A percentile compares a stretch with the other conserved stretches of the same genome.
phyloP scores from a whole-genome alignment of 2,888 invertebrate genomes.

The Drosophila fungiperda region DNA sequence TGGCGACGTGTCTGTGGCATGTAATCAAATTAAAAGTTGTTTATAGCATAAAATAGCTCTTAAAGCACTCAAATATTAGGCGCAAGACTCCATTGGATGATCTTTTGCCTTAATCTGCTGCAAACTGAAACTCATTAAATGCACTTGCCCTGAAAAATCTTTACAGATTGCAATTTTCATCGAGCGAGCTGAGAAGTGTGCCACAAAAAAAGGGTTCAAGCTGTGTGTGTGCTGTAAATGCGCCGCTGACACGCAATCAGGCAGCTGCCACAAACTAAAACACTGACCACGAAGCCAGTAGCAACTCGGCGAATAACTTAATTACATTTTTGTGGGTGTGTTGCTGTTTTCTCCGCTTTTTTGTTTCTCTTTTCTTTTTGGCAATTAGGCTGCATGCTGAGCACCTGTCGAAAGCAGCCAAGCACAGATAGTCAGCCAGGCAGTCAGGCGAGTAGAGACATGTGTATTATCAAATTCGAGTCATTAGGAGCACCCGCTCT shows the following conservation, averaged over 20 bases:
- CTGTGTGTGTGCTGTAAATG: constrained; percentile 18
- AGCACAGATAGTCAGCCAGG: constrained; percentile 14
- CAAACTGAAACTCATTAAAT: constrained; percentile 37
- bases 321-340: constrained; percentile 68
- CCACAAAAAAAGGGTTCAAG: constrained; percentile 23
- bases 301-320: constrained; percentile 75
- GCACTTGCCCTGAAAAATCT: constrained; percentile 30
- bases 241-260: constrained; percentile 75
- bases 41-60: constrained; percentile 71
- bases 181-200: constrained; percentile 6
- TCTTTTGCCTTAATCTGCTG: neutral
- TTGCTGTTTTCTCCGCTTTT: constrained; percentile 19
- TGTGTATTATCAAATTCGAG: constrained; percentile 78
- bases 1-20: constrained; percentile 58
- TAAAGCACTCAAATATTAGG: constrained; percentile 57
- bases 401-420: constrained; percentile 63
- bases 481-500: constrained; percentile 58
- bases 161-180: constrained; percentile 38
- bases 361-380: constrained; percentile 47
- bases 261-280: constrained; percentile 65
- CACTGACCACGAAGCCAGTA: constrained; percentile 19
- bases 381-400: constrained; percentile 69
- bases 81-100: neutral
- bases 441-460: constrained; percentile 45
- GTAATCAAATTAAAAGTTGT: constrained; percentile 79